These are phyloP conservation scores for Anguilla anguilla DNA, from an alignment of 2,797 vertebrate species.

Conservation along the genomic window DNA sequence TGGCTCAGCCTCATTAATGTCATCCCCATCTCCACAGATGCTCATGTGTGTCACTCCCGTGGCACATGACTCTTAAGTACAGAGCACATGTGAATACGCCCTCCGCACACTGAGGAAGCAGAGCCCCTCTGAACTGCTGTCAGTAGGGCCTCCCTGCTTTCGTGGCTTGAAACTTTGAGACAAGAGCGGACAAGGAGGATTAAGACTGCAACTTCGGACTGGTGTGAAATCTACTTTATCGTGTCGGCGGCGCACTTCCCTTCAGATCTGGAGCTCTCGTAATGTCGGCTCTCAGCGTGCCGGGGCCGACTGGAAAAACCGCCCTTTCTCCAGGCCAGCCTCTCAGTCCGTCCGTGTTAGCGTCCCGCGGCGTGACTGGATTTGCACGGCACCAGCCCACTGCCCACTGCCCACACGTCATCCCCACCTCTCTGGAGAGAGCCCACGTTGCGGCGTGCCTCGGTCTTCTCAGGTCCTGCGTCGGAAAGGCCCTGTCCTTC, in stretches of 20 bases:
- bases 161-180: background rate
- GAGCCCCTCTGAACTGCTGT: slow-evolving; percentile 31
- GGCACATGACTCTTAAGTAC: slow-evolving; percentile 62
- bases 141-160: background rate
- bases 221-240: background rate
- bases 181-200: slow-evolving; percentile 9
- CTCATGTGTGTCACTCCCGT: slow-evolving; percentile 60
- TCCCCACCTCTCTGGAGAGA: background rate
- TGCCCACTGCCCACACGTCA: background rate
- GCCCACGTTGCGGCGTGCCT: too few relatives aligned
- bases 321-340: background rate
- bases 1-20: slow-evolving; percentile 74
- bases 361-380: background rate
- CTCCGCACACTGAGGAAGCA: slow-evolving; percentile 42
- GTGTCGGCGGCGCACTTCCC: background rate
- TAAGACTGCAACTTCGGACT: background rate
- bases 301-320: background rate
- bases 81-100: slow-evolving; percentile 59
- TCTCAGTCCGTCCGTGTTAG: background rate
- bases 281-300: background rate
- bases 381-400: background rate
- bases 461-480: too few relatives aligned
- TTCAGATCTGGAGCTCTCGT: background rate
- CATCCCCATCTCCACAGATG: slow-evolving; percentile 73
- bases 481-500: background rate